Conservation (phyloP, 2,888 invertebrate genomes). For the Apantesis nais region DNA sequence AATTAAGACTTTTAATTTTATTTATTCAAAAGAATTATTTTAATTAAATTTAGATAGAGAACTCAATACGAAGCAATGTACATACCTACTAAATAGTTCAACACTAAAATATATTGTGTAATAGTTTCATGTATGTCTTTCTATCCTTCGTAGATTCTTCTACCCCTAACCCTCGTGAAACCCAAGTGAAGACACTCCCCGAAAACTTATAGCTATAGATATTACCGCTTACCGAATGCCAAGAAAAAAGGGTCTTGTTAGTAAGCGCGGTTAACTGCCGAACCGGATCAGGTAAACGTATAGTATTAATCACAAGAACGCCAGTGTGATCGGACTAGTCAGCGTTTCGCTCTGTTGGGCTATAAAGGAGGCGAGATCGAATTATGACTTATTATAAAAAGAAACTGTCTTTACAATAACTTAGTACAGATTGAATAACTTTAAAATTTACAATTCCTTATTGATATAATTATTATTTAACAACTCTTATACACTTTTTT, state of each 20-base stretch:
- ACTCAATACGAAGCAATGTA: too few relatives aligned
- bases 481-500: too few relatives aligned
- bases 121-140: not conserved
- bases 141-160: not conserved
- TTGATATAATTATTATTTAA: not conserved
- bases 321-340: slow-evolving; percentile 73
- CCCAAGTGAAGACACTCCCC: not conserved
- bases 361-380: slow-evolving; percentile 34
- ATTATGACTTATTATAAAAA: not conserved
- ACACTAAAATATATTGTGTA: not conserved
- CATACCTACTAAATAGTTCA: not conserved
- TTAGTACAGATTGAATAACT: not conserved
- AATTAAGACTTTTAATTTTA: too few relatives aligned
- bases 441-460: not conserved
- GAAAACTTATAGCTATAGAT: slow-evolving; percentile 28
- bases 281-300: slow-evolving; percentile 79
- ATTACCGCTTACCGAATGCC: slow-evolving; percentile 50
- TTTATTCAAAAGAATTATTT: too few relatives aligned
- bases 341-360: slow-evolving; percentile 64
- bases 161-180: not conserved
- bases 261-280: slow-evolving; percentile 67
- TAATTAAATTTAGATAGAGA: too few relatives aligned
- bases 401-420: not conserved
- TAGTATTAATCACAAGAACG: slow-evolving; percentile 80
- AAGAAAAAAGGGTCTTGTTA: slow-evolving; percentile 61